These are phyloP conservation scores for Melanotus villosus DNA, from an alignment of 2,888 invertebrate genomes.

Conservation along the genomic window DNA sequence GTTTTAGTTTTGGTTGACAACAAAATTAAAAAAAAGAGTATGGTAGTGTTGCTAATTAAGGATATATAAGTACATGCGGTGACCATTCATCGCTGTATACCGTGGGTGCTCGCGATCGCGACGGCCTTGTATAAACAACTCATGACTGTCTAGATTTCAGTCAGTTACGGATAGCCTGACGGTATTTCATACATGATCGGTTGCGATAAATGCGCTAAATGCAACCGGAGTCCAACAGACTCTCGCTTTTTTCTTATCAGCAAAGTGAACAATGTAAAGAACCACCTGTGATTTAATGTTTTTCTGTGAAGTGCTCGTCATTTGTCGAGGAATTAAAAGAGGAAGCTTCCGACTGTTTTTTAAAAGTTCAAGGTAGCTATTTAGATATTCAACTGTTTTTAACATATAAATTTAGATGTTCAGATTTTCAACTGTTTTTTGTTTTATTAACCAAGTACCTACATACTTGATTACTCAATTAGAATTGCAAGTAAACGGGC, in stretches of 20 bases:
- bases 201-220: not conserved
- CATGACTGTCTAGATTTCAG: constrained; percentile 62
- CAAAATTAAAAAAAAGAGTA: not conserved
- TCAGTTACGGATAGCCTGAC: constrained; percentile 59
- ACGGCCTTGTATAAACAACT: constrained; percentile 64
- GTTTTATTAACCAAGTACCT: no score
- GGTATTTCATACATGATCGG: constrained; percentile 31
- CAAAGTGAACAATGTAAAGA: no score
- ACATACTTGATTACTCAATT: no score
- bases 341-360: no score
- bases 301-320: no score
- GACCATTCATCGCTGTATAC: constrained; percentile 53
- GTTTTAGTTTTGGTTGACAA: not conserved
- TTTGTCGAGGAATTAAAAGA: no score
- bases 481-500: no score
- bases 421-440: no score
- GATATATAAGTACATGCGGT: constrained; percentile 20
- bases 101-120: constrained; percentile 60
- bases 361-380: constrained; percentile 3
- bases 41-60: constrained; percentile 27
- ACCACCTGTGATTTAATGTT: no score
- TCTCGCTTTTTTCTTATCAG: no score
- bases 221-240: not conserved
- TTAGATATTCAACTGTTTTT: no score
- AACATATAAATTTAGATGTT: no score